A percentile compares a stretch with the other conserved stretches of the same genome.
Conservation (phyloP, 2,113 vertebrate genomes). For the Saguinus imperator region DNA sequence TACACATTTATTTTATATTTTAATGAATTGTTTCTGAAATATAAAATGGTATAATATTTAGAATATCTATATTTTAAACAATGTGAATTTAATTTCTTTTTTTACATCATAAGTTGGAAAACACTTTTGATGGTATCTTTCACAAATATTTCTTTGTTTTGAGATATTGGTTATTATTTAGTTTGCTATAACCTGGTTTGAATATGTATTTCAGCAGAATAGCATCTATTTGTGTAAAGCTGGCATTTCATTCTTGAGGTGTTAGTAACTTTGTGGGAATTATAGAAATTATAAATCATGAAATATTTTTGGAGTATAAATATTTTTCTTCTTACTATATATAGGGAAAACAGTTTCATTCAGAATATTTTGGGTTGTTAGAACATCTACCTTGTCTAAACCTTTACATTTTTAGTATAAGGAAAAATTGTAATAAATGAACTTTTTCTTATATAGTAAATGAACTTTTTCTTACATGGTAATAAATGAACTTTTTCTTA, state of each 20-base stretch:
- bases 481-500: background rate
- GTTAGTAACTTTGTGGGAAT: constrained; percentile 16
- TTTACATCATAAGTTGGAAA: background rate
- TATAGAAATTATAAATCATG: background rate
- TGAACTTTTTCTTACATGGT: constrained; percentile 3
- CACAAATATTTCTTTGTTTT: background rate
- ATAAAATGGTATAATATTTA: background rate
- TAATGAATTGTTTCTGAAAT: background rate
- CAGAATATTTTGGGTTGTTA: background rate
- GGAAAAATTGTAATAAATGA: constrained; percentile 18
- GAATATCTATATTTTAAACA: constrained; percentile 5
- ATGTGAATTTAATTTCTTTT: constrained; percentile 3
- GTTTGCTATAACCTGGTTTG: background rate
- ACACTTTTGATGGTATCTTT: background rate
- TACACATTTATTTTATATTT: background rate
- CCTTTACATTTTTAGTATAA: constrained; percentile 11
- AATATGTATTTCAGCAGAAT: background rate
- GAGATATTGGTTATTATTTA: background rate
- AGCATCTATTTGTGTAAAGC: background rate
- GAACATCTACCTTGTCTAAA: background rate
- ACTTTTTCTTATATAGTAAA: background rate
- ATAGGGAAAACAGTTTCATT: background rate
- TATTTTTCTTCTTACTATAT: background rate
- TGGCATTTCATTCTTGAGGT: constrained; percentile 35
- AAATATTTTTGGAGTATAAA: constrained; percentile 19